Conservation (phyloP, 2,888 invertebrate species). For the Aphidius colemani region DNA sequence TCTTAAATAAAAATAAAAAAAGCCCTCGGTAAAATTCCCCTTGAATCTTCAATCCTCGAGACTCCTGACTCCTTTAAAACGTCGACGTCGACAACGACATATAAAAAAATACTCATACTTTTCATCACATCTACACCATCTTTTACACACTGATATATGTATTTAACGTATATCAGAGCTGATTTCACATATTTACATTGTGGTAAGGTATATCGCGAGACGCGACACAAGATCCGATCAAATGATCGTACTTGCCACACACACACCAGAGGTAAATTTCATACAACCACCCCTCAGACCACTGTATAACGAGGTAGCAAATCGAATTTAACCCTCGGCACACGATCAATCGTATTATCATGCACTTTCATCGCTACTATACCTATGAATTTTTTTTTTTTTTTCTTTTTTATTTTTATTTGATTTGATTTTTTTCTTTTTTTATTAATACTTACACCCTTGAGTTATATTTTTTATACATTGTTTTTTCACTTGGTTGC, state of each 20-base stretch:
- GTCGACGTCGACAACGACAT: neutral
- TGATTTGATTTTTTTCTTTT: neutral
- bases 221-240: constrained; percentile 16
- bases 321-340: constrained; percentile 26
- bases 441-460: neutral
- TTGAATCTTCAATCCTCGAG: constrained; percentile 11
- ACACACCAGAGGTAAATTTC: constrained; percentile 10
- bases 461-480: too few species aligned
- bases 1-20: neutral
- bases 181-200: constrained; percentile 30
- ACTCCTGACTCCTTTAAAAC: constrained; percentile 17
- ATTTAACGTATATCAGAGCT: constrained; percentile 22
- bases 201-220: constrained; percentile 11
- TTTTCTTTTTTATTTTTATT: constrained; percentile 4
- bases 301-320: constrained; percentile 14
- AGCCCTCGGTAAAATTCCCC: neutral
- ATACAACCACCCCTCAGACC: neutral
- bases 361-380: neutral
- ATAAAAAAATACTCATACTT: constrained; percentile 13
- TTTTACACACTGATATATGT: constrained; percentile 18
- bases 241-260: constrained; percentile 8
- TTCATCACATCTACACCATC: constrained; percentile 22
- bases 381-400: neutral
- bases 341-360: constrained; percentile 26
- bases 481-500: too few species aligned